Conservation (phyloP, 2,888 invertebrate species). For the Pharmacophagus antenor region DNA sequence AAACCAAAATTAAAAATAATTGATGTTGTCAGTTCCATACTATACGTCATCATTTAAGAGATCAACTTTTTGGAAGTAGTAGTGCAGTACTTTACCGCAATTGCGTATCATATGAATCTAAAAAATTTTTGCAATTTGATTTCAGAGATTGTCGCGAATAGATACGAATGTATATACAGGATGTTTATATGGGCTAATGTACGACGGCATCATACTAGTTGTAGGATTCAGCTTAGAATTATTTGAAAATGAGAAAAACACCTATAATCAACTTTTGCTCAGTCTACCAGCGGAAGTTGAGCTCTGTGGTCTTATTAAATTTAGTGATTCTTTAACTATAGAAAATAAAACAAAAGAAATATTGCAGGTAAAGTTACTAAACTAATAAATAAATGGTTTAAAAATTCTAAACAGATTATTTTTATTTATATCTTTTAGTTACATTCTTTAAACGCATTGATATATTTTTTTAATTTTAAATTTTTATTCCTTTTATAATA, state of each 20-base stretch:
- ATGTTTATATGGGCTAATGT: conserved; percentile 87
- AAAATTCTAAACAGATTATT: too few relatives aligned
- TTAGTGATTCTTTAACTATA: conserved; percentile 81
- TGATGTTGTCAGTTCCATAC: conserved; percentile 22
- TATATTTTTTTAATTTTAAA: too few relatives aligned
- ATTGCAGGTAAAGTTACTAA: conserved; percentile 61
- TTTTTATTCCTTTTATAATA: too few relatives aligned
- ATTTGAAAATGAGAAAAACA: conserved; percentile 77
- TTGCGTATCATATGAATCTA: neutral
- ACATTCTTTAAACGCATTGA: too few relatives aligned
- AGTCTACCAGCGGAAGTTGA: conserved; percentile 89
- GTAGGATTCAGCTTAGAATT: conserved; percentile 85
- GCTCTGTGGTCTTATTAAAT: conserved; percentile 86
- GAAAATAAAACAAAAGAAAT: conserved; percentile 83
- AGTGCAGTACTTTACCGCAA: neutral
- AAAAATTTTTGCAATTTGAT: conserved; percentile 31
- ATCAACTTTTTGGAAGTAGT: conserved; percentile 8
- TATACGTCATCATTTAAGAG: conserved; percentile 52
- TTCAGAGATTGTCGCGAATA: conserved; percentile 84
- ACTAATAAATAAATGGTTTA: too few relatives aligned
- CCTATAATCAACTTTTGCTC: conserved; percentile 78
- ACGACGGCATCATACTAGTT: conserved; percentile 85
- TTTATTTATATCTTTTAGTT: too few relatives aligned
- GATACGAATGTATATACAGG: conserved; percentile 83
- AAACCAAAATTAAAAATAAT: neutral